Evolutionary conservation across 2,888 invertebrate genomes (phyloP), one percentile per base, ranked within the genome.

Genomic region (Dascillus cervinus): DNA sequence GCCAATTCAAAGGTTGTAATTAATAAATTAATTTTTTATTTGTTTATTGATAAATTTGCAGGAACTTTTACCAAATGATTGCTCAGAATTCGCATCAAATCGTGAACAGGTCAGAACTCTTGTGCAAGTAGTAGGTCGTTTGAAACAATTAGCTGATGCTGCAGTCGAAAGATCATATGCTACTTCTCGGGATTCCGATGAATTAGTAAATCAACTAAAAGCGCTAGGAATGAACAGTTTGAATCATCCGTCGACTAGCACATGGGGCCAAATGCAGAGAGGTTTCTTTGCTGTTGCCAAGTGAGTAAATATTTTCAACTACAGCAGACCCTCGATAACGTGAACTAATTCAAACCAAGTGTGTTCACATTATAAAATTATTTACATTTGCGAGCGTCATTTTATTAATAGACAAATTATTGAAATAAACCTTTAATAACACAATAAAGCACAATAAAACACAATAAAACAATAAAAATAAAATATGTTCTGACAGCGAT

Each of bases 1-100:
- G 70, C 70, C n/a, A 67, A 62, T 34, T 71, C 73, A 8, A 75
- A 73, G 54, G 69, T 66, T n/a, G n/a, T n/a, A n/a, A n/a, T n/a
- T n/a, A 17, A 17, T 6, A 17, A 8, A 17, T 17, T 17, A 6
- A 17, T 6, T 17, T 17, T 17, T 17, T 8, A 17, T 17, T 17
- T 8, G 17, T 8, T 8, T 17, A 6, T 17, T 17, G 8, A 4
- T 6, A 17, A 8, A 6, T 17, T 17, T 17, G 4, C 17, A 17
- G 67, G 71, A 72, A 45, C 51, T 73, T 21, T 64, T 74, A n/a
- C 73, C 74, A 1, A 56, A 66, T 8, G 72, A 74, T 20, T 61
- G 67, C 22, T 65, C 67, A 3, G 72, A 74, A 53, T 72, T 74
- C 46, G 71, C 73, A 3, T 65, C 66, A 29, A 73, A 69, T 44